Evolutionary conservation across 2,113 vertebrate species (phyloP).

Genomic region (Saguinus midas): DNA sequence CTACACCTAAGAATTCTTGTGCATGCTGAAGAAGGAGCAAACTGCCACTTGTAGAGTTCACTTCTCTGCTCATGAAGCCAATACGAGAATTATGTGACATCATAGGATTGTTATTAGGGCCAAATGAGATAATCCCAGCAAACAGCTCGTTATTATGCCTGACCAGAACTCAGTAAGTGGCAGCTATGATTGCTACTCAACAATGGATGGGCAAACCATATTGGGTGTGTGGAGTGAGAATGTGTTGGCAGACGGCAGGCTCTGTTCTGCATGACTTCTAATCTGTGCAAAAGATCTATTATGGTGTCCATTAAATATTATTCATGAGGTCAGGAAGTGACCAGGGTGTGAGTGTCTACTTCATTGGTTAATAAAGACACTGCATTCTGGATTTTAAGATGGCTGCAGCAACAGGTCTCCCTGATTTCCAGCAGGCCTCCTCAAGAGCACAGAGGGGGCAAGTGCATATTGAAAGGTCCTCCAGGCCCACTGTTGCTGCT

Average conservation of each 20-base stretch:
- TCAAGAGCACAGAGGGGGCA: background rate
- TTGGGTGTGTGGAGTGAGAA: background rate
- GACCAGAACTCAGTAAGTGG: background rate
- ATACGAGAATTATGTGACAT: background rate
- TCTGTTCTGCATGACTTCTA: constrained; percentile 23
- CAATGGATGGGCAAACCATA: constrained; percentile 38
- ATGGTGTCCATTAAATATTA: constrained; percentile 64
- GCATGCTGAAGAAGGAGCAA: background rate
- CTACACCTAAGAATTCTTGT: background rate
- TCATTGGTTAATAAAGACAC: constrained; percentile 59
- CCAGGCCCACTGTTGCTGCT: background rate
- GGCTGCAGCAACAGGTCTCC: background rate
- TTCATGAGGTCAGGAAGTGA: constrained; percentile 64
- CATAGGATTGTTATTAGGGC: background rate
- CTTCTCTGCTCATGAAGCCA: background rate
- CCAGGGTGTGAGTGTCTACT: constrained; percentile 60
- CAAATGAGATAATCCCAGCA: background rate
- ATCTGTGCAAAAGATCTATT: constrained; percentile 26
- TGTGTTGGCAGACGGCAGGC: background rate
- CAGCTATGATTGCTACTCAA: background rate
- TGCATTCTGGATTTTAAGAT: constrained; percentile 41
- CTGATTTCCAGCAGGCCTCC: background rate
- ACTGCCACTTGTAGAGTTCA: background rate
- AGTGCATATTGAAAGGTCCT: background rate
- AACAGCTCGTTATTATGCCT: background rate